Base-by-base conservation (phyloP, 2,797 vertebrate genomes). In the Xenopus petersii region DNA sequence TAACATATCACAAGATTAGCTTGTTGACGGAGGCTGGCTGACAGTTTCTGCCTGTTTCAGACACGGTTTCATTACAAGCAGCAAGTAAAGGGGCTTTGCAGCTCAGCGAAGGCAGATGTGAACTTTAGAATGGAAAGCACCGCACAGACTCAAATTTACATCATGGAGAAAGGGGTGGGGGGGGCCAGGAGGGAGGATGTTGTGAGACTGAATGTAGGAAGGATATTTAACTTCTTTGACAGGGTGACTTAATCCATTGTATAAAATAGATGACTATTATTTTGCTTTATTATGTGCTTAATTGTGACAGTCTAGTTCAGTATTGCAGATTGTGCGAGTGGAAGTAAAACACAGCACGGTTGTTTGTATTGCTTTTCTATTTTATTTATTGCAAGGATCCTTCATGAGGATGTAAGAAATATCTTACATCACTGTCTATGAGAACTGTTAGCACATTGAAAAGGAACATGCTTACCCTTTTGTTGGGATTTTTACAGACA, bases 1-100 rank as follows among this genome's bases (percentile, higher is more conserved):
- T 66, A 73, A 64, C 80, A 59, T 79, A 77, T 73, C 79, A 80
- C 59, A 78, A 66, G 58, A 81, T 56, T 80, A 75, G 81, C 24
- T 64, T 82, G 75, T 73, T 63, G 77, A 71, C 15, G 7, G 10
- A 72, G 10, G 9, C 47, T 71, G 12, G 16, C 42, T 67, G 60
- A 61, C 56, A 70, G 48, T 68, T 62, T 47, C 61, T 21, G 11
- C n/a, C 74, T 73, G 42, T 21, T 55, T 59, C 30, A 64, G 26
- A 56, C 49, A 21, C 24, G 33, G n/a, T 46, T 26, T 17, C 42
- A n/a, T n/a, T 48, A 3, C 11, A 48, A 13, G 21, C 10, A 12
- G 58, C 30, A 33, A 47, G 21, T 36, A 67, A 67, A 26, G 26
- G 26, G 26, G 26, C 26, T 30, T 30, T 30, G 26, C 26, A 30